Evolutionary conservation across 2,113 vertebrate species (phyloP).

Genomic region (Nanger granti): DNA sequence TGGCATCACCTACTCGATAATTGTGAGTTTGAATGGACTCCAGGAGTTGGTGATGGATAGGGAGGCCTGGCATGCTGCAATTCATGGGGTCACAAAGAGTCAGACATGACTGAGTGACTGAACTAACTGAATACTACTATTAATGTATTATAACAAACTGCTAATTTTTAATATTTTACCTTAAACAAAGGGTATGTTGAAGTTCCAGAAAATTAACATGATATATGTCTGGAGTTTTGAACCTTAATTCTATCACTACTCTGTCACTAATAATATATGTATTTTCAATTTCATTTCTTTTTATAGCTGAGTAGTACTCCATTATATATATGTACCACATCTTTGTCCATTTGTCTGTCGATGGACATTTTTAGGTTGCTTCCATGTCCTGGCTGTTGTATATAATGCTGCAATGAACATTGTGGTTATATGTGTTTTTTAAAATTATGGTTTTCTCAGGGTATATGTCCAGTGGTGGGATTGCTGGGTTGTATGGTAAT

Average conservation of each 20-base stretch:
- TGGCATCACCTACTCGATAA: fast-evolving
- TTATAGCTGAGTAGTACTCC: neutral
- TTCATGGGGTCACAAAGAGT: no score
- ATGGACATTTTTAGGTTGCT: neutral
- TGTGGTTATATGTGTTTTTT: neutral
- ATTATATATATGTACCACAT: neutral
- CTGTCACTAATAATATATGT: neutral
- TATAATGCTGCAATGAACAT: neutral
- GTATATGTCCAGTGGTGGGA: neutral
- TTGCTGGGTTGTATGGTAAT: neutral
- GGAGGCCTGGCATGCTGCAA: fast-evolving
- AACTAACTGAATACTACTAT: neutral
- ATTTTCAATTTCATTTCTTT: neutral
- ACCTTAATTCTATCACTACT: neutral
- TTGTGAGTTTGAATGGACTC: fast-evolving
- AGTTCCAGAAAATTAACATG: neutral
- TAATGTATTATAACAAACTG: neutral
- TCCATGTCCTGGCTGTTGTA: neutral
- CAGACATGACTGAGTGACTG: fast-evolving
- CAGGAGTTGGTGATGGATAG: no score
- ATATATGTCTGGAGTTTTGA: neutral
- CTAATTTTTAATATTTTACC: neutral
- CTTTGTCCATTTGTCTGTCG: neutral
- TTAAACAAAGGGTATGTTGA: neutral
- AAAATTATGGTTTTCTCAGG: neutral